Base-by-base conservation (phyloP, 2,888 invertebrate genomes). In the Rutpela maculata region DNA sequence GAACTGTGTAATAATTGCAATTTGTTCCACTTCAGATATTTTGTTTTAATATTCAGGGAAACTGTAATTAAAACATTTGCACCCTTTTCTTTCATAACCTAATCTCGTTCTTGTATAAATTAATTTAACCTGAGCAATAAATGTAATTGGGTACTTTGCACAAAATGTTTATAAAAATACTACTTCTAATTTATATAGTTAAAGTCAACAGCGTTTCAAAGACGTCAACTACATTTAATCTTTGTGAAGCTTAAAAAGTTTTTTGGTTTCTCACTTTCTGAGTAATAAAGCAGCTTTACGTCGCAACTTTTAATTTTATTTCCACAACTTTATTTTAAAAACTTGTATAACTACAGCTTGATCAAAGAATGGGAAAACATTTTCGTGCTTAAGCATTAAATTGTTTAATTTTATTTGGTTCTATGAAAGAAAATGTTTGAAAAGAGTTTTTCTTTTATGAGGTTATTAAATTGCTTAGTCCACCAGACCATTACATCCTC, bases 351-450 rank as follows among this genome's bases (percentile, higher is more conserved):
- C 12, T 50, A 50, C n/a, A 15, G 50, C 50, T 50, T 6, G n/a
- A 50, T 43, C 15, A 43, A 43, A 43, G 2, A 43, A 11, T 50
- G 50, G 50, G n/a, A 5, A 50, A 50, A 50, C 5, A 50, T 50
- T 50, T 50, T n/a, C 12, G 50, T 15, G 4, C 1, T 3, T 43
- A 65, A 18, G 11, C 19, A 43, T 43, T 43, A 65, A 59, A 65
- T 65, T 65, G 10, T n/a, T 15, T 63, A 63, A 43, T 65, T 35
- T 19, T 65, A 65, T 65, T 65, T 65, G 19, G 43, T 15, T 9
- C 11, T 18, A 7, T 38, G 18, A 19, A 18, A 43, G 65, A 17
- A 35, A 38, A 17, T 38, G 65, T 65, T 43, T 19, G 18, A 18
- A 31, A 26, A 4, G 35, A 43, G 43, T 43, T 65, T 65, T 65